phyloP scores from a whole-genome alignment of 2,113 vertebrate species.

The Psilopsiagon aymara region DNA sequence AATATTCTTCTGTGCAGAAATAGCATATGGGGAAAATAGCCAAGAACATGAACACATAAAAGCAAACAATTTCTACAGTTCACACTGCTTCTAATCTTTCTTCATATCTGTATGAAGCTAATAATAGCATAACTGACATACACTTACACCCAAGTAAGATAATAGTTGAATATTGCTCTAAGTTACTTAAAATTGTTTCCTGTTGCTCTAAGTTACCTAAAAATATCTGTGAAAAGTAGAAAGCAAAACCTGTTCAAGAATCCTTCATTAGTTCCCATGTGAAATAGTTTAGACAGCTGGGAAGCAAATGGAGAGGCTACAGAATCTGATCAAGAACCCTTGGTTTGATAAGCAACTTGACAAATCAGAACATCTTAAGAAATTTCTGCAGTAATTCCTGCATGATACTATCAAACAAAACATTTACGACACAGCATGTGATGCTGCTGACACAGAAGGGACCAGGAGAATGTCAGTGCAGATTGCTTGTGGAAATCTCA shows the following conservation, averaged over 20 bases:
- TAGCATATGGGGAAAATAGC: fast-evolving
- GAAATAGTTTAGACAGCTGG: neutral
- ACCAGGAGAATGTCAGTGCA: neutral
- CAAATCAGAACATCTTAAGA: neutral
- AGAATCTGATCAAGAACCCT: neutral
- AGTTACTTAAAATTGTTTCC: neutral
- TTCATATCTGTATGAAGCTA: neutral
- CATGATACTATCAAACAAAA: neutral
- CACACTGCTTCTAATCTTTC: neutral
- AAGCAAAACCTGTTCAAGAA: neutral
- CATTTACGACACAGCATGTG: fast-evolving
- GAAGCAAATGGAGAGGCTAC: neutral
- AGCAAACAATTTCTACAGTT: neutral
- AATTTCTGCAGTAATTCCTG: neutral
- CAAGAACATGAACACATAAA: neutral
- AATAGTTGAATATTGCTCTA: neutral
- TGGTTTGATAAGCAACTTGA: neutral
- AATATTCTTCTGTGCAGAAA: neutral
- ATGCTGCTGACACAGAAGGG: neutral
- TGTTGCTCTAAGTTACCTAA: neutral
- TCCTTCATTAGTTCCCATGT: neutral
- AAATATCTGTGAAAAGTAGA: neutral
- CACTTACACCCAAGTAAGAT: neutral
- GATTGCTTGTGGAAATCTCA: neutral
- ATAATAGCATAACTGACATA: too few relatives aligned